Conservation (phyloP, 2,797 vertebrate genomes). For the Cephalopachus bancanus region DNA sequence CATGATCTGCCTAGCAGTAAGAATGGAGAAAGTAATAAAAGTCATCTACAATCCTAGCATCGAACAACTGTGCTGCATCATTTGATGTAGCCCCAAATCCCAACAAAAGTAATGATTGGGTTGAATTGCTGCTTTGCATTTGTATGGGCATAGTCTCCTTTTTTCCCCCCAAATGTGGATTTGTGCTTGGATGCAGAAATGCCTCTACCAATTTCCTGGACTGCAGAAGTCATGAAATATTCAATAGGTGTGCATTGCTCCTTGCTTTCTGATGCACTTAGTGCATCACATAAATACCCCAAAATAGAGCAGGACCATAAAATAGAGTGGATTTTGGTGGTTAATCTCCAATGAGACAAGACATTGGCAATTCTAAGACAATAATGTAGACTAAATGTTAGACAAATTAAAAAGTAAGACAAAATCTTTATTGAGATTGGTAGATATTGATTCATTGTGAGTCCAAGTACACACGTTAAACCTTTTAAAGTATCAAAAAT, state of each 20-base stretch:
- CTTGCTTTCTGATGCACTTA: conserved; percentile 45
- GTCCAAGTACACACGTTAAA: conserved; percentile 66
- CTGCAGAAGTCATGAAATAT: conserved; percentile 51
- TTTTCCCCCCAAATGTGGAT: background rate
- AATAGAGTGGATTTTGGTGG: conserved; percentile 19
- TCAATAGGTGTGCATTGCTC: conserved; percentile 41
- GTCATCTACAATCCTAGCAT: background rate
- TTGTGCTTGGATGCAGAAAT: background rate
- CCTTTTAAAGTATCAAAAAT: conserved; percentile 52
- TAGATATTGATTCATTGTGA: conserved; percentile 70
- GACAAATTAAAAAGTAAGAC: conserved; percentile 65
- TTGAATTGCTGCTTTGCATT: background rate
- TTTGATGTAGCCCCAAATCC: background rate
- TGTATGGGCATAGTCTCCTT: background rate
- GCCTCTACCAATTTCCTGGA: background rate
- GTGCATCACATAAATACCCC: background rate
- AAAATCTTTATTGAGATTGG: conserved; percentile 65
- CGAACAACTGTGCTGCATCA: background rate
- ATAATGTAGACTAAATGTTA: conserved; percentile 59
- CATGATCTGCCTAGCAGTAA: background rate
- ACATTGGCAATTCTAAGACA: background rate
- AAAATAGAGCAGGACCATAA: conserved; percentile 25
- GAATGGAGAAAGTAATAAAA: background rate
- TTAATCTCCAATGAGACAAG: conserved; percentile 57
- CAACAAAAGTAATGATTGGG: background rate